Evolutionary conservation across 2,113 vertebrate genomes (phyloP).

Genomic region (Tretioscincus oriximinensis): DNA sequence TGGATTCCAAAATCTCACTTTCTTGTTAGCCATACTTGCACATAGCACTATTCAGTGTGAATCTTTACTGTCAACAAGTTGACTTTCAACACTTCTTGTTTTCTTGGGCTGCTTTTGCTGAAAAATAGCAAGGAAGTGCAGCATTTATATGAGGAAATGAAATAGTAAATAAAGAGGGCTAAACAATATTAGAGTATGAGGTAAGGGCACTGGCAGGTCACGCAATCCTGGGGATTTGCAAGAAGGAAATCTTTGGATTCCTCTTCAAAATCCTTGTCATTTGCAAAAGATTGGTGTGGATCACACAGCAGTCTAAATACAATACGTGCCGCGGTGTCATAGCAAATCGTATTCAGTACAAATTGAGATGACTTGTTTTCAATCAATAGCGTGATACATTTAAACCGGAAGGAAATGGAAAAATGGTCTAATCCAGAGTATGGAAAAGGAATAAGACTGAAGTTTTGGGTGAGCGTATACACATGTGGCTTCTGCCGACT

Average conservation of each 20-base stretch:
- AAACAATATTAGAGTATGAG: conserved; percentile 63
- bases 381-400: not conserved
- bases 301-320: not conserved
- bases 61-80: not conserved
- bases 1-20: too few relatives aligned
- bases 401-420: not conserved
- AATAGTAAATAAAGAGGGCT: conserved; percentile 72
- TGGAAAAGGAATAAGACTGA: not conserved
- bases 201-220: conserved; percentile 40
- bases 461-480: not conserved
- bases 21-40: too few relatives aligned
- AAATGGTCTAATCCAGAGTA: not conserved
- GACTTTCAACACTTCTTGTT: not conserved
- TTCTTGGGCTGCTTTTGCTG: too few relatives aligned
- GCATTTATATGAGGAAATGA: conserved; percentile 70
- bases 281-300: not conserved
- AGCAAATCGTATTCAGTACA: not conserved
- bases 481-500: too few relatives aligned
- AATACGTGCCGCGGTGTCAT: not conserved
- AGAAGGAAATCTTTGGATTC: not conserved
- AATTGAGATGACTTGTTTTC: not conserved
- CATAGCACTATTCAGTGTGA: too few relatives aligned
- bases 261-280: not conserved
- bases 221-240: not conserved
- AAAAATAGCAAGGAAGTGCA: conserved; percentile 63